Percentiles rank a stretch among this genome's conserved stretches.
Evolutionary conservation across 2,797 vertebrate species (phyloP).

Genomic region (Microchirus variegatus): DNA sequence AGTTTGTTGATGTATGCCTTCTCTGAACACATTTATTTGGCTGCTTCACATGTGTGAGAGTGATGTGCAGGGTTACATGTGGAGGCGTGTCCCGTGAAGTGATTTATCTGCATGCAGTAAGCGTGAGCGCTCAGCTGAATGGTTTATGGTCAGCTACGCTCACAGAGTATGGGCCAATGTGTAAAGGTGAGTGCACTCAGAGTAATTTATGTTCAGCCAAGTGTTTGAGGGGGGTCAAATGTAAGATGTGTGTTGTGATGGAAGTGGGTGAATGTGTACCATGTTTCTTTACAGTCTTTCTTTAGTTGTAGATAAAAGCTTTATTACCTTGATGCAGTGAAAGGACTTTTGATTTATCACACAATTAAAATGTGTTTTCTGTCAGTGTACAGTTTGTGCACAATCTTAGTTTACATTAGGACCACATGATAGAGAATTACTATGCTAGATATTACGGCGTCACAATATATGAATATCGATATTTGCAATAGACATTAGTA

Average conservation of each 20-base stretch:
- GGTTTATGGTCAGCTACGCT: slow-evolving; percentile 68
- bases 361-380: slow-evolving; percentile 28
- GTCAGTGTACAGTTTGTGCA: slow-evolving; percentile 4
- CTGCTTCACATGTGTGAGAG: slow-evolving; percentile 25
- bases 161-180: slow-evolving; percentile 55
- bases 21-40: background rate
- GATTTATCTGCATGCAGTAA: slow-evolving; percentile 58
- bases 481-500: too few relatives aligned
- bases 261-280: slow-evolving; percentile 35
- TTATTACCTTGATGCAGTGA: slow-evolving; percentile 28
- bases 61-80: slow-evolving; percentile 31
- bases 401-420: background rate
- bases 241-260: slow-evolving; percentile 31
- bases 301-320: slow-evolving; percentile 32
- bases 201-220: slow-evolving; percentile 49
- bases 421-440: too few relatives aligned
- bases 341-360: slow-evolving; percentile 35
- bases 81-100: slow-evolving; percentile 36
- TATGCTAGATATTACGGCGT: too few relatives aligned
- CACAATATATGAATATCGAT: too few relatives aligned
- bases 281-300: slow-evolving; percentile 10
- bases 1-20: background rate
- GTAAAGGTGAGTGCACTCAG: slow-evolving; percentile 46
- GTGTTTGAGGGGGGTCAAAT: slow-evolving; percentile 52
- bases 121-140: slow-evolving; percentile 47